Percentiles rank a stretch among this genome's conserved stretches.
phyloP scores from a whole-genome alignment of 2,888 invertebrate genomes.

The Calameuta pallipes region DNA sequence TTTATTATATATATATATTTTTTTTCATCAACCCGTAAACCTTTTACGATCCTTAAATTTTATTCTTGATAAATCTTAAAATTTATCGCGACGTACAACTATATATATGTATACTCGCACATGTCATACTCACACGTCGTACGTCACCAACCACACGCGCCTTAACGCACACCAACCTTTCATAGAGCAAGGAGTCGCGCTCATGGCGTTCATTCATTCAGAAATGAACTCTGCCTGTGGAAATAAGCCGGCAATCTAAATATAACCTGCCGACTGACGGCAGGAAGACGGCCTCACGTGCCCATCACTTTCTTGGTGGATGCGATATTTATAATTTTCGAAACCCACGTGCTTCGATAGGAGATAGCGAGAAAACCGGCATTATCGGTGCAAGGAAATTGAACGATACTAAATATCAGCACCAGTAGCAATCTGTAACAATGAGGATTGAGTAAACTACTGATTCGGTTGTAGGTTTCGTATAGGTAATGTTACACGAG shows the following conservation, averaged over 20 bases:
- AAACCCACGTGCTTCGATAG: conserved; percentile 7
- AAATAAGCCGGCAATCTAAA: conserved; percentile 56
- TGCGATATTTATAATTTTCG: conserved; percentile 5
- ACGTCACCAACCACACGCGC: not conserved
- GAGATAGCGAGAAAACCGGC: not conserved
- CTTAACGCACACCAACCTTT: not conserved
- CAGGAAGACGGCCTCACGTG: conserved; percentile 59
- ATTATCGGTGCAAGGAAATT: not conserved
- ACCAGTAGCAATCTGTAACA: not conserved
- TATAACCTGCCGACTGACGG: conserved; percentile 59
- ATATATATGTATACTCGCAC: too few relatives aligned
- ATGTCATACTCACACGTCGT: not conserved
- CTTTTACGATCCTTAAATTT: not conserved
- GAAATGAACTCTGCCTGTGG: conserved; percentile 60
- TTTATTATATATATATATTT: not conserved
- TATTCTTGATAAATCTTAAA: not conserved
- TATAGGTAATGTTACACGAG: not conserved
- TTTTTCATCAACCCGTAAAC: not conserved
- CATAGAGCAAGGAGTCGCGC: conserved; percentile 3
- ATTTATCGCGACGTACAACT: not conserved
- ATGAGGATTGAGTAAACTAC: not conserved
- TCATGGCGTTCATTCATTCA: conserved; percentile 53
- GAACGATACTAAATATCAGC: not conserved
- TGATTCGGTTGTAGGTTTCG: not conserved
- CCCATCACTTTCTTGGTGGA: conserved; percentile 37